phyloP scores from a whole-genome alignment of 1,140 invertebrate species.

The Scaptodrosophila lebanonensis region DNA sequence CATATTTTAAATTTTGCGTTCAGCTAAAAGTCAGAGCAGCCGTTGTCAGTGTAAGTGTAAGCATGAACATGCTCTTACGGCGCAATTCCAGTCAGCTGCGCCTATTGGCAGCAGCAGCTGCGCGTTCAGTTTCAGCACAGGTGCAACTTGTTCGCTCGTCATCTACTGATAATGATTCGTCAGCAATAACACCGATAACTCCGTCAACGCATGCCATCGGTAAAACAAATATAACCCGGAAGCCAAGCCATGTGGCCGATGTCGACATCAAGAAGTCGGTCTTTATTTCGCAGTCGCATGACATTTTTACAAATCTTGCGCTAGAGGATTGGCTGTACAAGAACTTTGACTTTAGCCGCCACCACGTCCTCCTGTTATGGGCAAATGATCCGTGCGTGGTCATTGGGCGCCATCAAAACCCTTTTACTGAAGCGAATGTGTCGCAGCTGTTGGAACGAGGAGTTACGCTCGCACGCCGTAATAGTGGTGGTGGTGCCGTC shows the following conservation, averaged over 20 bases:
- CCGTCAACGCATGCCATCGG: conserved; percentile 9
- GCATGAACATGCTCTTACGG: conserved; percentile 53
- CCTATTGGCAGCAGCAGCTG: conserved; percentile 43
- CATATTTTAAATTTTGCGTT: no score
- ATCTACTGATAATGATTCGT: conserved; percentile 21
- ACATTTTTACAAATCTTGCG: conserved; percentile 94
- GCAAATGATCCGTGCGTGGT: conserved; percentile 95
- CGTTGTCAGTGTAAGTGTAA: neutral
- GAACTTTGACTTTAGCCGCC: conserved; percentile 88
- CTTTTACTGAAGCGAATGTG: conserved; percentile 93
- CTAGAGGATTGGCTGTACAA: conserved; percentile 96
- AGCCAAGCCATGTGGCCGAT: conserved; percentile 32
- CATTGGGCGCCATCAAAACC: conserved; percentile 97
- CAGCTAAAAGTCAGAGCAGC: conserved; percentile 5
- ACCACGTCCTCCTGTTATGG: conserved; percentile 93
- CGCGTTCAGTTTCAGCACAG: conserved; percentile 8
- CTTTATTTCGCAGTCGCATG: conserved; percentile 92
- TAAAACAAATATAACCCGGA: conserved; percentile 16
- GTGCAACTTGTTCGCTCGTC: conserved; percentile 39
- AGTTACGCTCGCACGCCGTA: conserved; percentile 88
- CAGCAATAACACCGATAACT: conserved; percentile 8
- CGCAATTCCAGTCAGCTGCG: conserved; percentile 61
- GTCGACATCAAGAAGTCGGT: conserved; percentile 86
- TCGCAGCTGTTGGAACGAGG: conserved; percentile 80
- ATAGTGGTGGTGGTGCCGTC: conserved; percentile 97